Evolutionary conservation across 35 echinoderm and acorn worm species (phyloP).

Genomic region (Nesometra sesokonis): DNA sequence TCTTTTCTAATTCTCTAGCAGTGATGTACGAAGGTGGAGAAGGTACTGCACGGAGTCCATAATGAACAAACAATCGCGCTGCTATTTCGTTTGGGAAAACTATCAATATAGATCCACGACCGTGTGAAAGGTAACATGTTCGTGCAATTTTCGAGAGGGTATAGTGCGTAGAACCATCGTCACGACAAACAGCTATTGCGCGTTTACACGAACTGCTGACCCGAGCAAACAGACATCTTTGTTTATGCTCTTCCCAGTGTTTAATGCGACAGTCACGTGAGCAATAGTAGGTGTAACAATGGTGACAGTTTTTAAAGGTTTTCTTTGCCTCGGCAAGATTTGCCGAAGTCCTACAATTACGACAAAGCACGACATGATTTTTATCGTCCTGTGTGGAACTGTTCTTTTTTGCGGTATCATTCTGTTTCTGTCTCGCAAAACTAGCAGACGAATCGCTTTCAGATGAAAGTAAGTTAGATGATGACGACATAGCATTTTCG

Average conservation of each 20-base stretch:
- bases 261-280: conserved; percentile 57
- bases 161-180: conserved; percentile 49
- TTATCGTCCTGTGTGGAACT: not conserved
- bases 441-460: not conserved
- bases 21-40: conserved; percentile 32
- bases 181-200: conserved; percentile 67
- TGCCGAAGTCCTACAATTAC: not conserved
- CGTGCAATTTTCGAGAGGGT: conserved; percentile 57
- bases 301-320: conserved; percentile 82
- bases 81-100: conserved; percentile 39
- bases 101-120: conserved; percentile 51
- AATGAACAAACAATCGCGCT: conserved; percentile 7
- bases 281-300: conserved; percentile 96
- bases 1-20: conserved; percentile 33
- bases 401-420: not conserved
- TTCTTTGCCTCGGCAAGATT: conserved; percentile 60
- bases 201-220: conserved; percentile 70
- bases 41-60: conserved; percentile 30
- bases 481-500: not conserved
- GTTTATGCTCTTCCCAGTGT: conserved; percentile 81
- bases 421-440: not conserved
- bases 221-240: conserved; percentile 65
- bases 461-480: not conserved
- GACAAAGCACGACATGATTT: not conserved
- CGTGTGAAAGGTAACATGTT: conserved; percentile 45